These are phyloP conservation scores for Capromys pilorides DNA, from an alignment of 2,797 vertebrate species.

Conservation along the genomic window DNA sequence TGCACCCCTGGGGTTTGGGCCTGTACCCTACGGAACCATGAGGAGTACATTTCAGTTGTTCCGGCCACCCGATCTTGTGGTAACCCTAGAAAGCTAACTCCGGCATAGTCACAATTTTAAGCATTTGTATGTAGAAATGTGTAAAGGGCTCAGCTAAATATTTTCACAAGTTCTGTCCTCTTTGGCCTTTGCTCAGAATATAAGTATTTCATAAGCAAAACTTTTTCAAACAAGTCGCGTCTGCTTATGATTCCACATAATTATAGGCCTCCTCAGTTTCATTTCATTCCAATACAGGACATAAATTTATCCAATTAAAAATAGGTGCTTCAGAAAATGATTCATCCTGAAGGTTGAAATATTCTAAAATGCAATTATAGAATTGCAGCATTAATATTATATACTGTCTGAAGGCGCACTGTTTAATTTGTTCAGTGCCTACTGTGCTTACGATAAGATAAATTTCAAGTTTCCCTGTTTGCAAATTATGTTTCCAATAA, in stretches of 20 bases:
- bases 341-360: conserved; percentile 53
- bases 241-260: conserved; percentile 66
- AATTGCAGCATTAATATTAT: conserved; percentile 63
- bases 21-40: not conserved
- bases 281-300: conserved; percentile 60
- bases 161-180: conserved; percentile 34
- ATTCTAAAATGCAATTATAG: conserved; percentile 61
- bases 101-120: conserved; percentile 27
- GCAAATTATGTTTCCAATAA: conserved; percentile 42
- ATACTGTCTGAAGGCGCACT: conserved; percentile 2
- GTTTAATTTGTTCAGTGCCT: conserved; percentile 59
- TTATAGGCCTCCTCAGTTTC: conserved; percentile 66
- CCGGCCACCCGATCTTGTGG: not conserved
- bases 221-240: conserved; percentile 65
- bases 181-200: conserved; percentile 39
- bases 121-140: conserved; percentile 17
- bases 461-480: conserved; percentile 35
- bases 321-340: conserved; percentile 66
- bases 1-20: not conserved
- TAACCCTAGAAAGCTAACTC: not conserved
- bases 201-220: conserved; percentile 65
- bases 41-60: conserved; percentile 17
- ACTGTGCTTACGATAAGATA: conserved; percentile 41
- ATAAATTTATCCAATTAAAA: conserved; percentile 74
- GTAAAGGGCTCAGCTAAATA: conserved; percentile 43